Evolutionary conservation across 1,140 invertebrate species (phyloP).

Genomic region (Bombyx mandarina): DNA sequence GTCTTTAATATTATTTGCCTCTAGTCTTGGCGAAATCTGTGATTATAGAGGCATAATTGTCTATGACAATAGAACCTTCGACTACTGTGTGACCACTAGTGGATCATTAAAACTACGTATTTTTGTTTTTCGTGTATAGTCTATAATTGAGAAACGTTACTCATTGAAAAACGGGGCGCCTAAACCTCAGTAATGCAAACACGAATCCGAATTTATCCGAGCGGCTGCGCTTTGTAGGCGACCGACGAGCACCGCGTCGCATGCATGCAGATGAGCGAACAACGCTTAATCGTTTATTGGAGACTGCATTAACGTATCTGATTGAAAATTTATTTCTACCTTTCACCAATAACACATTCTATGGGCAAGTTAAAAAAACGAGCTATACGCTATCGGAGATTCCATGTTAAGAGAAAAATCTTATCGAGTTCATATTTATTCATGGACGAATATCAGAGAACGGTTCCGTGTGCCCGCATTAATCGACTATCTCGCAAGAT

Average conservation of each 20-base stretch:
- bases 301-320: slow-evolving; percentile 45
- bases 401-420: slow-evolving; percentile 2
- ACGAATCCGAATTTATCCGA: slow-evolving; percentile 47
- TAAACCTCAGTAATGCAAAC: slow-evolving; percentile 6
- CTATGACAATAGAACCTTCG: no score
- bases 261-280: slow-evolving; percentile 52
- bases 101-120: no score
- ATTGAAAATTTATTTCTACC: slow-evolving; percentile 35
- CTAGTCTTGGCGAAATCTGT: no score
- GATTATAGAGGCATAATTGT: no score
- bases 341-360: background rate
- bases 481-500: no score
- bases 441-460: slow-evolving; percentile 6
- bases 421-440: slow-evolving; percentile 5
- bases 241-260: slow-evolving; percentile 31
- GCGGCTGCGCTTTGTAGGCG: slow-evolving; percentile 40
- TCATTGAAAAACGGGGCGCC: no score
- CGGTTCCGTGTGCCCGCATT: slow-evolving; percentile 13
- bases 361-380: slow-evolving; percentile 2
- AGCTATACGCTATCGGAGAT: slow-evolving; percentile 13
- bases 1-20: no score
- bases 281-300: slow-evolving; percentile 54
- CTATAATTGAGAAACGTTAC: no score
- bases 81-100: no score
- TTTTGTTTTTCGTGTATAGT: no score